phyloP scores from a whole-genome alignment of 2,113 vertebrate genomes.

The Hassar affinis region DNA sequence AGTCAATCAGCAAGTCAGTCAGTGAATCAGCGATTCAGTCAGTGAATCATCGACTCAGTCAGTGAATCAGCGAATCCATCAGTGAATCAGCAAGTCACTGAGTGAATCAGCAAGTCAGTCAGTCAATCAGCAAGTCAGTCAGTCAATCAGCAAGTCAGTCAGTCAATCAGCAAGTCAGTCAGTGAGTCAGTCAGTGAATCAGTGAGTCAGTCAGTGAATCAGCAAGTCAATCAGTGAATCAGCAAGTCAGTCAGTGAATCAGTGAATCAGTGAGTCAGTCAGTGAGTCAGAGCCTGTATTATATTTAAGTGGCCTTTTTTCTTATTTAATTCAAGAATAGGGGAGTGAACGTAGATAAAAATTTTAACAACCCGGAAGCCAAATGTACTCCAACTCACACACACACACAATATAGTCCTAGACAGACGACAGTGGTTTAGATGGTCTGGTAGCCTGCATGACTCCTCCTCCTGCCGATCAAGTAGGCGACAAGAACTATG shows the following conservation, averaged over 20 bases:
- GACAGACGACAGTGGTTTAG: constrained; percentile 65
- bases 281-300: not conserved
- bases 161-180: too few species aligned
- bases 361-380: not conserved
- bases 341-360: not conserved
- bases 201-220: too few species aligned
- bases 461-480: constrained; percentile 94
- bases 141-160: too few species aligned
- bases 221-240: too few species aligned
- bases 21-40: not conserved
- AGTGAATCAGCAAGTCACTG: too few species aligned
- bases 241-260: too few species aligned
- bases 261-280: not conserved
- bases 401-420: constrained; percentile 6
- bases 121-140: not conserved
- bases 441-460: constrained; percentile 98
- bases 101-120: not conserved
- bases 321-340: not conserved
- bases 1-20: too few species aligned
- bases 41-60: too few species aligned
- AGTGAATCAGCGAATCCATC: too few species aligned
- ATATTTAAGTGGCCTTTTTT: not conserved
- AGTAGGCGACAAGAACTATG: constrained; percentile 93
- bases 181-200: not conserved
- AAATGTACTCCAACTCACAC: constrained; percentile 11